Base-by-base conservation (phyloP, 2,888 invertebrate genomes). In the Gnatocerus cornutus region DNA sequence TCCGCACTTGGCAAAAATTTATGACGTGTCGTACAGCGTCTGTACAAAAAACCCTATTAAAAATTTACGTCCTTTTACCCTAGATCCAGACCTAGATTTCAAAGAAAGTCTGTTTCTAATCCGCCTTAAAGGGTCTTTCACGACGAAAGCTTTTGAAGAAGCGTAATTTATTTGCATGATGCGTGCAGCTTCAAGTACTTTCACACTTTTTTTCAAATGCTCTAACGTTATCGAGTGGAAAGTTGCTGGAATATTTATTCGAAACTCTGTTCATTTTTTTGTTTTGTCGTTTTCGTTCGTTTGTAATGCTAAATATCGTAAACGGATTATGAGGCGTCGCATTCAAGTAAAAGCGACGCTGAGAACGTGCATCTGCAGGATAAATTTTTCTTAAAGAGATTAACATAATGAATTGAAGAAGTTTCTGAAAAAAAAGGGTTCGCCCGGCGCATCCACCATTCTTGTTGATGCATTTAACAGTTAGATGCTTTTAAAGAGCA, bases 151-250 rank as follows among this genome's bases (percentile, higher is more conserved):
- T 21, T 10, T 16, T 27, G 52, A 53, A 64, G 64, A 55, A 52
- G 55, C 29, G 55, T 55, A 64, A 64, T 64, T 55, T 64, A 64
- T 64, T 63, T 63, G 41, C 53, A 64, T 64, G 46, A 45, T 45
- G 55, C 45, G 43, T 53, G 43, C 37, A n/a, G 37, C n/a, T 37
- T 37, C n/a, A 37, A 21, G 21, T 21, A 21, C 14, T 29, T 53
- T 53, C 29, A 53, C 52, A 13, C 10, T 45, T 45, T 45, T 43
- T 53, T 29, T 30, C 29, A 13, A 33, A 30, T 30, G 6, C 52
- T 12, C 14, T 53, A 30, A 53, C 14, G 52, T 33, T 14, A 45
- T 45, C 45, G 45, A 21, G 21, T 21, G 21, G 21, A 21, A 21
- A 21, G 21, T 21, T 21, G 4, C 21, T 21, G 4, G 21, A 21